Evolutionary conservation across 64 coral and sea anemone genomes (phyloP).

Genomic region (Anthopleura sola): DNA sequence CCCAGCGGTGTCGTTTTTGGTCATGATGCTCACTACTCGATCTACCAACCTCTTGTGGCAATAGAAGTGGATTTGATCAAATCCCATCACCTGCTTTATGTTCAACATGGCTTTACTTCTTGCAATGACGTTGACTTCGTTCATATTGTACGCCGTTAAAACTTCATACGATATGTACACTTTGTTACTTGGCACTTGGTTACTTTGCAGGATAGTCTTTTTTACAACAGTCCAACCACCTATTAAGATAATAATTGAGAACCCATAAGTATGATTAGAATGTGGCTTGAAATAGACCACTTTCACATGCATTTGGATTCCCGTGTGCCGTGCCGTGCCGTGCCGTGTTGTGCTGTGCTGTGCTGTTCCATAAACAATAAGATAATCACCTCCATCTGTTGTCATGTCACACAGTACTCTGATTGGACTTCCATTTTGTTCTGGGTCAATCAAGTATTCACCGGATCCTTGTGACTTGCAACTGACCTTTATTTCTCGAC

Average conservation of each 20-base stretch:
- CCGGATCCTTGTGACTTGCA: background rate
- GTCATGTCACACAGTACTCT: background rate
- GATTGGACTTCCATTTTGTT: background rate
- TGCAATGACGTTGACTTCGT: background rate
- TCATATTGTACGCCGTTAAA: background rate
- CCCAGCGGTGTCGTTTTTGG: constrained; percentile 1
- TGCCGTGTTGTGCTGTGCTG: background rate
- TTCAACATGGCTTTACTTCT: background rate
- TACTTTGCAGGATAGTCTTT: background rate
- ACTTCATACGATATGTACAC: background rate
- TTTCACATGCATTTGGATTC: too few relatives aligned
- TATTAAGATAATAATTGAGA: background rate
- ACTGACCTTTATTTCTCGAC: background rate
- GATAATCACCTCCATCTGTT: background rate
- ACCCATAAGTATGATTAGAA: too few relatives aligned
- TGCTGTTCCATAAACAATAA: background rate
- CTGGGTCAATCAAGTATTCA: background rate
- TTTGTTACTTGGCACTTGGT: background rate
- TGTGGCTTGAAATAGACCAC: too few relatives aligned
- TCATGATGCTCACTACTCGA: constrained; percentile 6
- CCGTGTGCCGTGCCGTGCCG: background rate
- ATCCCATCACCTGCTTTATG: background rate
- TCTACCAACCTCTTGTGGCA: background rate
- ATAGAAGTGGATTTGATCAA: constrained; percentile 8
- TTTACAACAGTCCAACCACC: constrained; percentile 7